These are phyloP conservation scores for Anthopleura sola DNA, from an alignment of 64 coral and sea anemone genomes.

Conservation along the genomic window DNA sequence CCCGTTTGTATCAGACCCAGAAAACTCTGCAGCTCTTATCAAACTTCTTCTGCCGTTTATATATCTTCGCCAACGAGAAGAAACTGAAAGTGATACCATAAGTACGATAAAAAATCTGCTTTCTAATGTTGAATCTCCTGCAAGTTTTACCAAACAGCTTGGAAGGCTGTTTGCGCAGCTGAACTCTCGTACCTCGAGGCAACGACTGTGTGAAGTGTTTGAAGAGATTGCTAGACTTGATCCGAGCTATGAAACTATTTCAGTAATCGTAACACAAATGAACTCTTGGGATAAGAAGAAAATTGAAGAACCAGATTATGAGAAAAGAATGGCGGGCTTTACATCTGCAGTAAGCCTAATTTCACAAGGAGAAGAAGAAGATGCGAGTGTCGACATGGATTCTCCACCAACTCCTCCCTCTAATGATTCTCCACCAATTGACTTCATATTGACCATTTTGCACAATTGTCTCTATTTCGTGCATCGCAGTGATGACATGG, in stretches of 20 bases:
- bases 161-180: constrained; percentile 74
- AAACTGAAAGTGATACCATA: constrained; percentile 66
- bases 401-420: constrained; percentile 17
- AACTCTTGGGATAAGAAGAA: constrained; percentile 71
- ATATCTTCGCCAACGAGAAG: constrained; percentile 56
- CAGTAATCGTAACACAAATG: constrained; percentile 40
- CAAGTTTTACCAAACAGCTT: constrained; percentile 45
- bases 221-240: constrained; percentile 54
- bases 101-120: constrained; percentile 65
- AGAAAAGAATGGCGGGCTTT: constrained; percentile 45
- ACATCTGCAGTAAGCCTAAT: constrained; percentile 45
- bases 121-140: constrained; percentile 56
- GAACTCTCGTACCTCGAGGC: constrained; percentile 56
- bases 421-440: neutral
- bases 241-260: constrained; percentile 32
- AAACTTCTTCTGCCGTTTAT: constrained; percentile 63
- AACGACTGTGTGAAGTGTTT: constrained; percentile 71
- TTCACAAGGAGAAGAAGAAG: neutral
- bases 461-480: constrained; percentile 84
- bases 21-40: constrained; percentile 54
- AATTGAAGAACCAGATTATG: constrained; percentile 82
- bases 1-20: constrained; percentile 61
- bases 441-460: constrained; percentile 49
- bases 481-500: constrained; percentile 61
- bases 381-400: neutral